Conservation (phyloP, 2,113 vertebrate species). For the Scophthalmus maximus region DNA sequence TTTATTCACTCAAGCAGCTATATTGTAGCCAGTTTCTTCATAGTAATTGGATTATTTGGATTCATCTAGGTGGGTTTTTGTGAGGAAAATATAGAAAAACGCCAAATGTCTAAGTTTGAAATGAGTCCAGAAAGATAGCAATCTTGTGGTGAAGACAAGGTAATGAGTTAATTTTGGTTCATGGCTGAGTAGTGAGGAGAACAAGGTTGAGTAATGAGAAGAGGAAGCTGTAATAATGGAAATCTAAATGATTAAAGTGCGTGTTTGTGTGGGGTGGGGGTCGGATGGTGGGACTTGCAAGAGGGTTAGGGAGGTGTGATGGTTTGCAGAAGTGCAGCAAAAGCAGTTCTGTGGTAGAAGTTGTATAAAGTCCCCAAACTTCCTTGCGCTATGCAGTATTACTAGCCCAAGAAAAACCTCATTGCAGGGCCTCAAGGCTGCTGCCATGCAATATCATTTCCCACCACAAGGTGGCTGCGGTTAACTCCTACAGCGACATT, state of each 20-base stretch:
- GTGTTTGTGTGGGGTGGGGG: slow-evolving; percentile 38
- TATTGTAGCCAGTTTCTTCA: slow-evolving; percentile 23
- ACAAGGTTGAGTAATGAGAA: slow-evolving; percentile 75
- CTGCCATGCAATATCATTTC: not conserved
- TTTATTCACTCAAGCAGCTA: slow-evolving; percentile 35
- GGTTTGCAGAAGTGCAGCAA: not conserved
- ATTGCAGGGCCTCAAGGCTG: not conserved
- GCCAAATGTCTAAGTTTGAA: slow-evolving; percentile 63
- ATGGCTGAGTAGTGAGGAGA: slow-evolving; percentile 67
- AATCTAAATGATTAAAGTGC: slow-evolving; percentile 76
- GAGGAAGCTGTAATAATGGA: slow-evolving; percentile 73
- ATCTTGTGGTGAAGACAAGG: slow-evolving; percentile 69
- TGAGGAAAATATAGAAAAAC: slow-evolving; percentile 41
- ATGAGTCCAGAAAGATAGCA: slow-evolving; percentile 63
- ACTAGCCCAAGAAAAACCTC: not conserved
- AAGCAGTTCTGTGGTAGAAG: not conserved
- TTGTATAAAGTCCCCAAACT: not conserved
- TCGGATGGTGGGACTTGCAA: slow-evolving; percentile 8
- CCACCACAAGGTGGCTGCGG: not conserved
- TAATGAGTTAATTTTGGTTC: slow-evolving; percentile 76
- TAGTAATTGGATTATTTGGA: slow-evolving; percentile 37
- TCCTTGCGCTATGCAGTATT: not conserved
- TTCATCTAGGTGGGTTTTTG: slow-evolving; percentile 38
- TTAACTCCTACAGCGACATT: not conserved
- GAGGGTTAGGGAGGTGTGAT: not conserved